Base-by-base conservation (phyloP, 2,113 vertebrate genomes). In the Carassius gibelio region DNA sequence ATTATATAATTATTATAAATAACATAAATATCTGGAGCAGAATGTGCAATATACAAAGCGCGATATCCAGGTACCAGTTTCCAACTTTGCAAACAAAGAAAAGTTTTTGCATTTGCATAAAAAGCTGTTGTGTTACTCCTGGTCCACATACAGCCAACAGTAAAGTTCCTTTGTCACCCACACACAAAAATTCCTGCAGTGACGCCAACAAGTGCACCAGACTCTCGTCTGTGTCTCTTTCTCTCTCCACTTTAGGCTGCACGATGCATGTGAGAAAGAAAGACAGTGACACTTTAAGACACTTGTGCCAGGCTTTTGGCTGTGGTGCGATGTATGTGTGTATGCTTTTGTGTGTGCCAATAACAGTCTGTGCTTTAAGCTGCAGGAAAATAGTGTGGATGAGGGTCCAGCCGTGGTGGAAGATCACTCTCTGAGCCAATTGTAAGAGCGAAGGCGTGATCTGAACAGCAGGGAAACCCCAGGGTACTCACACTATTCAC, bases 391-490 rank as follows among this genome's bases (percentile, higher is more conserved):
- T 81, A 59, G 74, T 57, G 66, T 77, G 77, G 74, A 83, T 71
- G 77, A 75, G 76, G 59, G 64, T 85, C 75, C 87, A 85, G 81
- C 9, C 52, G 1, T 83, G 30, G 55, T 59, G 80, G 61, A 85
- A 75, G 55, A 83, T 74, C 71, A 68, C 64, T 66, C 45, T 75
- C 48, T 42, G 75, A 72, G 80, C 75, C 77, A 87, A 85, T 82
- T 82, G 75, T 78, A 17, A 61, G 55, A 66, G 76, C 5, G 81
- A 72, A 81, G 75, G 69, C 50, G 71, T 82, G 82, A 87, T 87
- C 83, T 87, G 45, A 87, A 87, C 82, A 87, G 83, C 86, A 85
- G 86, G 86, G 50, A 87, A 81, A 75, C 68, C 86, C 77, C 23
- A 55, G 69, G 77, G 86, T 75, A 68, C 66, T 84, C 34, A 50